A percentile compares a stretch with the other conserved stretches of the same genome.
Conservation (phyloP, 30 jellyfish, hydroid and myxozoan species). For the Hydractinia echinata region DNA sequence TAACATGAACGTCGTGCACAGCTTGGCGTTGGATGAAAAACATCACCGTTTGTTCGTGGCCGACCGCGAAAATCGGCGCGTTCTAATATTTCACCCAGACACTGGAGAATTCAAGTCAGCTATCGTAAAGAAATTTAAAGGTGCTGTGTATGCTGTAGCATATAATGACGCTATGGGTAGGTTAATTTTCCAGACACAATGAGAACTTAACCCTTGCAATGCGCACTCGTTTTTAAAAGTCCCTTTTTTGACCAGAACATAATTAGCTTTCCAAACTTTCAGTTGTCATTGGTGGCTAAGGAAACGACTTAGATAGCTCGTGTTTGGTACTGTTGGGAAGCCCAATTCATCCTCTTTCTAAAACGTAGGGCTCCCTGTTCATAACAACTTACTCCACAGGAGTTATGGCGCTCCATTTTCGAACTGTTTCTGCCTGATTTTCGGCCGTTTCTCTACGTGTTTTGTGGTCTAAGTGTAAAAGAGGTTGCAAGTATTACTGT, state of each 20-base stretch:
- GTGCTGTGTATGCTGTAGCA: constrained; percentile 75
- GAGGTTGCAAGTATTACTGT: too few relatives aligned
- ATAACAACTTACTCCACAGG: too few relatives aligned
- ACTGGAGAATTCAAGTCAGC: constrained; percentile 35
- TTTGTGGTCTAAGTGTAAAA: too few relatives aligned
- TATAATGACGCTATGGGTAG: constrained; percentile 38
- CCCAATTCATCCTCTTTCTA: too few relatives aligned
- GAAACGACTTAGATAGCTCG: too few relatives aligned
- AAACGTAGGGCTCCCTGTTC: too few relatives aligned
- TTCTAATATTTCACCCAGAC: constrained; percentile 57
- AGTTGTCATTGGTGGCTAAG: too few relatives aligned
- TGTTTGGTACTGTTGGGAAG: too few relatives aligned
- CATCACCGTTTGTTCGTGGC: constrained; percentile 71
- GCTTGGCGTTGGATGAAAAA: constrained; percentile 68
- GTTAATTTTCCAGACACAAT: neutral
- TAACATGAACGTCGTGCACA: constrained; percentile 65
- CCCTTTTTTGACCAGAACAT: neutral
- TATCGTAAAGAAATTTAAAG: constrained; percentile 41
- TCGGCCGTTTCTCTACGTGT: too few relatives aligned
- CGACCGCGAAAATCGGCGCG: constrained; percentile 89
- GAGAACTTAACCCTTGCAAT: neutral
- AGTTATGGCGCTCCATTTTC: too few relatives aligned
- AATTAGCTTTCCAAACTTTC: too few relatives aligned
- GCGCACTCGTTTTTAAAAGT: neutral
- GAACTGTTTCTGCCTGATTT: too few relatives aligned